These are phyloP conservation scores for Strix aluco DNA, from an alignment of 2,113 vertebrate species.

Conservation along the genomic window DNA sequence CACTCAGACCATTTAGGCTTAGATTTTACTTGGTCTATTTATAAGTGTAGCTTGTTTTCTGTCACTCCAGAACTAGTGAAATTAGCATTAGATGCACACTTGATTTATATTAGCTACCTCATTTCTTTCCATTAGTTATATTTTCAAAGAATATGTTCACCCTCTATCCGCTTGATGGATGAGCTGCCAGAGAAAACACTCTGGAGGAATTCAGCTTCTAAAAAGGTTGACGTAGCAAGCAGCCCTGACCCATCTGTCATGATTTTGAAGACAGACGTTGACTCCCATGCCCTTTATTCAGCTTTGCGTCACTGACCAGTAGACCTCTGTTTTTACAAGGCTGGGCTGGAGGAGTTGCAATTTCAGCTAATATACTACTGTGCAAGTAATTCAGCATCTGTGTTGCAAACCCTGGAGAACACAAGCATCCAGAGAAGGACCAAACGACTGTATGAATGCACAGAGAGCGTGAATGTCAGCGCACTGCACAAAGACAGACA, in stretches of 20 bases:
- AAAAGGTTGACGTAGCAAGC: not conserved
- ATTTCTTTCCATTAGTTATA: not conserved
- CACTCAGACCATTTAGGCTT: not conserved
- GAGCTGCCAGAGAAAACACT: not conserved
- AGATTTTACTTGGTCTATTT: not conserved
- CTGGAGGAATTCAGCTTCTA: not conserved
- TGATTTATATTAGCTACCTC: not conserved
- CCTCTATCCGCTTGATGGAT: not conserved
- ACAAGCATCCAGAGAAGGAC: not conserved
- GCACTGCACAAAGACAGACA: not conserved
- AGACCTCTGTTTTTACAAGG: not conserved
- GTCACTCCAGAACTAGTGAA: not conserved
- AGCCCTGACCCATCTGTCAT: constrained; percentile 2
- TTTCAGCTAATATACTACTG: not conserved
- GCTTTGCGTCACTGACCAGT: not conserved
- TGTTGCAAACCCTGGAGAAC: not conserved
- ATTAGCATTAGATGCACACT: not conserved
- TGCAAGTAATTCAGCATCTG: not conserved
- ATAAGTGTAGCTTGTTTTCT: not conserved
- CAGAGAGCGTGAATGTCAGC: rapidly evolving
- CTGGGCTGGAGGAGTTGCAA: not conserved
- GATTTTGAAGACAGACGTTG: not conserved
- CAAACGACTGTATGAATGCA: not conserved
- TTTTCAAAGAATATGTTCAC: not conserved
- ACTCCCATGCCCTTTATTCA: not conserved